Conservation (phyloP, 2,888 invertebrate species). For the Sarcophaga caerulescens region DNA sequence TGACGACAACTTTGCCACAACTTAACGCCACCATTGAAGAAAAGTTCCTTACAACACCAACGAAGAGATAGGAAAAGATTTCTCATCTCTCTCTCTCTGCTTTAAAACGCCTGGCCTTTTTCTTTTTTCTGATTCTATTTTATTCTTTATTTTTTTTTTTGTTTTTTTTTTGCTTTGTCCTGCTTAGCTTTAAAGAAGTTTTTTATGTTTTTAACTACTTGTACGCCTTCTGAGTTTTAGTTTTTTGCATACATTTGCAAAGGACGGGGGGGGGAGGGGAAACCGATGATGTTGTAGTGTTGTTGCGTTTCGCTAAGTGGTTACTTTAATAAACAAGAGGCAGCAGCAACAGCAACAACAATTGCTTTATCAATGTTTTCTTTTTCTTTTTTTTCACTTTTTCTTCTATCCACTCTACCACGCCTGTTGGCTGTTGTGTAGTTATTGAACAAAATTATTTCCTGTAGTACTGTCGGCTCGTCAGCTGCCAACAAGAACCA, state of each 20-base stretch:
- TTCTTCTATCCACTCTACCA: too few relatives aligned
- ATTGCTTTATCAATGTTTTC: background rate
- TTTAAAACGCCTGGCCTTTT: background rate
- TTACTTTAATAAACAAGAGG: background rate
- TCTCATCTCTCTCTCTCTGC: background rate
- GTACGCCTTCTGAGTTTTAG: conserved; percentile 55
- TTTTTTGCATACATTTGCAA: conserved; percentile 4
- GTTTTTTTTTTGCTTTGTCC: conserved; percentile 36
- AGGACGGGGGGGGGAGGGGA: background rate
- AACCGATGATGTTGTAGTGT: conserved; percentile 10
- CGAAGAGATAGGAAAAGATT: background rate
- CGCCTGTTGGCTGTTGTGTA: background rate
- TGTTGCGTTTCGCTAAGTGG: conserved; percentile 12
- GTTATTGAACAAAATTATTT: conserved; percentile 35
- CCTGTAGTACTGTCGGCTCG: conserved; percentile 60
- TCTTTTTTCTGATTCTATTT: background rate
- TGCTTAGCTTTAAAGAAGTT: conserved; percentile 41
- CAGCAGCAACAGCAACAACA: background rate
- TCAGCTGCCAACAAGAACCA: conserved; percentile 30
- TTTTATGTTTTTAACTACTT: conserved; percentile 59
- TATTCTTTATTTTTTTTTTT: conserved; percentile 43
- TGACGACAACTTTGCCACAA: conserved; percentile 66
- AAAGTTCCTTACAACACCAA: conserved; percentile 36
- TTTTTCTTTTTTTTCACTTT: too few relatives aligned
- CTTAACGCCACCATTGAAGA: conserved; percentile 56